Evolutionary conservation across 2,888 invertebrate species (phyloP), one percentile per base, ranked within the genome.

Genomic region (Eremobia ochroleuca): DNA sequence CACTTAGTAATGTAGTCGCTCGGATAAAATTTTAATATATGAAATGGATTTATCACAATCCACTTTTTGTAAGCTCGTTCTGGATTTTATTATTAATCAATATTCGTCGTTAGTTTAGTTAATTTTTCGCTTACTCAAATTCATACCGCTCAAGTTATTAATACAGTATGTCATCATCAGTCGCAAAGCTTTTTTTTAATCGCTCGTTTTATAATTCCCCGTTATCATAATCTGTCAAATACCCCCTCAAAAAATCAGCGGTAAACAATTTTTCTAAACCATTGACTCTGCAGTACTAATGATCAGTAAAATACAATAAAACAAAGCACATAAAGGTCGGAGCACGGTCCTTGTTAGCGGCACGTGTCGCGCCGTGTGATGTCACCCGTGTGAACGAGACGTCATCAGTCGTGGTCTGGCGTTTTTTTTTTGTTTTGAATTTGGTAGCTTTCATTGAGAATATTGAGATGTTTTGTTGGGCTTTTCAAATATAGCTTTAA

Each of bases 331-430:
- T 73, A 83, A 78, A 75, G 79, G 64, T 21, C 28, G 31, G 55
- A 49, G 71, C 85, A 74, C 86, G 85, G 21, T 58, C 37, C 88
- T 90, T 81, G 87, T 92, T 91, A 91, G 61, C 49, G 86, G 65
- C 91, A 85, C 90, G 88, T 84, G 88, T 67, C 67, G 69, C 91
- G 18, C 87, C 46, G 83, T 82, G 86, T 87, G 88, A 88, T 79
- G 87, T 87, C 89, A 84, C 73, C 81, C 90, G 85, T 85, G 85
- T 59, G 84, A 87, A 84, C 71, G 66, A 64, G 43, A 74, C 83
- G 78, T 80, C 83, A 90, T 64, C 82, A 71, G 64, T 65, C 15
- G 49, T 40, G 18, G 28, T 40, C 49, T 68, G 40, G 62, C 65
- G 5, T 15, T 37, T 31, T 73, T 34, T 55, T 52, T 81, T 81